Base-by-base conservation (phyloP, 53 echinoderm and acorn worm species). In the Apostichopus leukothele region DNA sequence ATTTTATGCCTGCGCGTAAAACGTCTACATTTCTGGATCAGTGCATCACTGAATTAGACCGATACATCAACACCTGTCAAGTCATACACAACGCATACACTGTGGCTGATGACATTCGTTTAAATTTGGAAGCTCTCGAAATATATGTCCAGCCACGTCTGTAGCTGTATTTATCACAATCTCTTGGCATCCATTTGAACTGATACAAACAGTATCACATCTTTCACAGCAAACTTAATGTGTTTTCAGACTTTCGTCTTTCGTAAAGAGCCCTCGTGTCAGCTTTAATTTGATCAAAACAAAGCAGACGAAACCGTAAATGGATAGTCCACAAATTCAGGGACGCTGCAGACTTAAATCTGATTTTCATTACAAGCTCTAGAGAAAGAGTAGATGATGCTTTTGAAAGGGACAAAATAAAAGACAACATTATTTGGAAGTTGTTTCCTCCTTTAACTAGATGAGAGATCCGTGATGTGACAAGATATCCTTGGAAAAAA, bases 41-140 rank as follows among this genome's bases (percentile, higher is more conserved):
- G 81, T 81, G 81, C 81, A 53, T 81, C 81, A 81, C 81, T 59
- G 81, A 81, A 81, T 81, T 81, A 81, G 54, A 81, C 81, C 81
- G 81, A 81, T 81, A 81, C 81, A 81, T 81, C 81, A 81, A 81
- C 81, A 81, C 81, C 81, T 81, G 81, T 81, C 81, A 81, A 81
- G 54, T 81, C 60, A 11, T 81, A 81, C 81, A 53, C 81, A 81
- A 81, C 57, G 52, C 54, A 81, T 13, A 11, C 63, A 55, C 55
- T 81, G 81, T 81, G 59, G 81, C 81, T 81, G 81, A 55, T 81
- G 81, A 81, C 81, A 81, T 81, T 81, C 81, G 81, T 81, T 81
- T 81, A 81, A 81, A 81, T 81, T 81, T 81, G 81, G 81, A 81
- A 55, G 21, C 81, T 81, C 60, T 81, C 55, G 18, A 39, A 81